Percentiles rank a stretch among this genome's conserved stretches.
phyloP scores from a whole-genome alignment of 2,888 invertebrate genomes.

The Zygogramma bicolorata region DNA sequence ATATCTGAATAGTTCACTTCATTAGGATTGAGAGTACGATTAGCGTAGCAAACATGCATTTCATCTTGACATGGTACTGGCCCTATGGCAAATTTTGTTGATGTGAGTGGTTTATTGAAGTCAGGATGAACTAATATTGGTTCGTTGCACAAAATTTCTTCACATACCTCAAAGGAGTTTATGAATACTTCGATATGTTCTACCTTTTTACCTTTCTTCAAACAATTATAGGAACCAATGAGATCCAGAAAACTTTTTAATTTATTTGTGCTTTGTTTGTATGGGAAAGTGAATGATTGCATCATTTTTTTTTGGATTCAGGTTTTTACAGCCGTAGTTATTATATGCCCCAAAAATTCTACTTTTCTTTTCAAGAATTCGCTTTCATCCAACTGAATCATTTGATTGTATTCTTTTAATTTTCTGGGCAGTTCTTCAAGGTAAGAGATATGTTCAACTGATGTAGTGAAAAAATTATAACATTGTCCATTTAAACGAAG shows the following conservation, averaged over 20 bases:
- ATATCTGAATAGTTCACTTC: conserved; percentile 6
- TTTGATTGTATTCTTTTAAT: neutral
- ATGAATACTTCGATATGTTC: neutral
- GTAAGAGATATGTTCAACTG: neutral
- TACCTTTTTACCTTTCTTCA: conserved; percentile 8
- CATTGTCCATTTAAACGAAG: neutral
- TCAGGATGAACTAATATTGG: neutral
- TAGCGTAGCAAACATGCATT: conserved; percentile 5
- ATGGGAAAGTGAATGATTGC: neutral
- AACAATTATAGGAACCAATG: conserved; percentile 1
- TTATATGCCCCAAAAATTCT: neutral
- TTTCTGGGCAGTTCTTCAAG: neutral
- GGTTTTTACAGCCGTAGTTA: neutral
- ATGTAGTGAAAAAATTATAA: neutral
- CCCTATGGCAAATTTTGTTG: neutral
- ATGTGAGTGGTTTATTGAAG: conserved; percentile 6
- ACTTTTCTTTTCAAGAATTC: neutral
- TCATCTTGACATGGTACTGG: neutral
- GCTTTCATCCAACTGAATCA: neutral
- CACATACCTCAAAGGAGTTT: no score
- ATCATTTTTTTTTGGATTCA: neutral
- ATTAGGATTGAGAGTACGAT: conserved; percentile 5
- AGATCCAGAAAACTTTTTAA: neutral
- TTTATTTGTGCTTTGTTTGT: no score
- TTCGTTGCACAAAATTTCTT: no score